These are phyloP conservation scores for Girardia tigrina DNA, from an alignment of 2,888 invertebrate species.

Conservation along the genomic window DNA sequence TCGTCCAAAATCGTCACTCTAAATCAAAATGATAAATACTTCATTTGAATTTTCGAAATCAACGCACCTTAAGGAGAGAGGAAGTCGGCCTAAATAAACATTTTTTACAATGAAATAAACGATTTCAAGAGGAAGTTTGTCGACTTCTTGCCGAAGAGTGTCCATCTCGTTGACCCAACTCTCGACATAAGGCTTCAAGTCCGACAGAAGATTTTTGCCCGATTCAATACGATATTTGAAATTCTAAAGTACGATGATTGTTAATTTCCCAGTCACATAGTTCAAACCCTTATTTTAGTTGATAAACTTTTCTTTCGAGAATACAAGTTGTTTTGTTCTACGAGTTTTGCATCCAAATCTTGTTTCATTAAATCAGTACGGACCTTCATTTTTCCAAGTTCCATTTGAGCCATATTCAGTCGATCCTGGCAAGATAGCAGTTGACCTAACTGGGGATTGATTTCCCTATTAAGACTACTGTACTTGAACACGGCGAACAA, in stretches of 20 bases:
- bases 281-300: neutral
- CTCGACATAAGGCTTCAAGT: neutral
- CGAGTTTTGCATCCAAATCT: neutral
- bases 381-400: neutral
- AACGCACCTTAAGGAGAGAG: neutral
- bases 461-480: neutral
- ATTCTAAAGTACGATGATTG: neutral
- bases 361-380: neutral
- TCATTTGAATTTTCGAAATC: too few species aligned
- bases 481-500: neutral
- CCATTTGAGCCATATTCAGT: neutral
- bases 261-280: neutral
- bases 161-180: neutral
- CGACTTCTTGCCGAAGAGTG: neutral
- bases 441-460: neutral
- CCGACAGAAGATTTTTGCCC: neutral
- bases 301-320: neutral
- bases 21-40: too few species aligned
- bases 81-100: neutral
- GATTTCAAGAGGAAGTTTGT: neutral
- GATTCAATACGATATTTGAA: neutral
- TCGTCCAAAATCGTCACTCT: too few species aligned
- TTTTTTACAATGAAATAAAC: neutral
- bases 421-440: neutral
- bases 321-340: neutral